Evolutionary conservation across 2,888 invertebrate genomes (phyloP).

Genomic region (Campoplex nolae): DNA sequence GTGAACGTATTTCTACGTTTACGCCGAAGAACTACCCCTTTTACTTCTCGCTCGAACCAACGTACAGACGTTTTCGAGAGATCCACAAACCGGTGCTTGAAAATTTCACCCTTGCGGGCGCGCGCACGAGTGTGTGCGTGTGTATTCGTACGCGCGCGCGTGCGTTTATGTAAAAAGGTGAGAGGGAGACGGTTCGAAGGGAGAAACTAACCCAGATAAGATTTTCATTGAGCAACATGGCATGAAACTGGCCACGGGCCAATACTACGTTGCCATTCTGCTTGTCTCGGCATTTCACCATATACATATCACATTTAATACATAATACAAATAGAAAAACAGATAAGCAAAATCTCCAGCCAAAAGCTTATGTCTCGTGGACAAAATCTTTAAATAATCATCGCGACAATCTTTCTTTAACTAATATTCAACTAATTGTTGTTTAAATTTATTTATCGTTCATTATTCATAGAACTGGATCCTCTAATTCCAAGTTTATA

Average conservation of each 20-base stretch:
- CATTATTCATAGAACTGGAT: not conserved
- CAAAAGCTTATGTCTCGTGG: constrained; percentile 3
- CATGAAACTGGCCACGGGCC: constrained; percentile 81
- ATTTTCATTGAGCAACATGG: constrained; percentile 82
- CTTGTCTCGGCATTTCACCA: constrained; percentile 41
- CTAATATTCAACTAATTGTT: not conserved
- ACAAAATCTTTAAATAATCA: constrained; percentile 9
- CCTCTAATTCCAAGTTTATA: not conserved
- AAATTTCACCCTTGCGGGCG: constrained; percentile 12
- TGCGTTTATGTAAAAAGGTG: constrained; percentile 4
- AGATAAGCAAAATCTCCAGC: constrained; percentile 6
- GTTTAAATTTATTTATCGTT: not conserved
- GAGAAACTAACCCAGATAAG: constrained; percentile 82
- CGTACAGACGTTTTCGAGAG: constrained; percentile 14
- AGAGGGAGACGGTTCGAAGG: constrained; percentile 38
- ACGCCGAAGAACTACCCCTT: constrained; percentile 74
- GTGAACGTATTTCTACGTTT: constrained; percentile 80
- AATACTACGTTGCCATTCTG: constrained; percentile 77
- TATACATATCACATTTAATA: constrained; percentile 6
- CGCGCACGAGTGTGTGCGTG: not conserved
- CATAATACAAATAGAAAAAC: not conserved
- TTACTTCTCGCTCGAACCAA: not conserved
- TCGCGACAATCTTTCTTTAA: not conserved
- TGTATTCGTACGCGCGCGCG: not conserved
- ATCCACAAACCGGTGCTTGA: constrained; percentile 19